phyloP scores from a whole-genome alignment of 1,140 invertebrate species.

The Linepithema humile region DNA sequence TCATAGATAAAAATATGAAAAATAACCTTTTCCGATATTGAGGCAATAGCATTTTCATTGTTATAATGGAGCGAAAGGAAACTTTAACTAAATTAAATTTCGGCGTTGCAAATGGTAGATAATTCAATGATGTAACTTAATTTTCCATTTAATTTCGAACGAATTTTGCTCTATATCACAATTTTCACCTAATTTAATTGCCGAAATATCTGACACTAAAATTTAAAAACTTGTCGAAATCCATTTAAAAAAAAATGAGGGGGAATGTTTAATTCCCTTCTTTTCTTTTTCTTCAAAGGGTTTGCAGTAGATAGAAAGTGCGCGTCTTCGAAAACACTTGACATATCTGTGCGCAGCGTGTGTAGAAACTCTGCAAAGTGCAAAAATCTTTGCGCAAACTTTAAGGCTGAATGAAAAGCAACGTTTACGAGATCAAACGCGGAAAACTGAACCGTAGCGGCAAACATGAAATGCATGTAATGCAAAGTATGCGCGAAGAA shows the following conservation, averaged over 20 bases:
- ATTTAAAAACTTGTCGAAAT: not conserved
- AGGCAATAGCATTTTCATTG: not conserved
- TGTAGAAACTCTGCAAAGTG: not conserved
- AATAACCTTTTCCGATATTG: not conserved
- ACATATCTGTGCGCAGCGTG: not conserved
- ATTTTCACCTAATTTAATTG: not conserved
- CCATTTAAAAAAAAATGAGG: not conserved
- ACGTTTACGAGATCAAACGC: constrained; percentile 12
- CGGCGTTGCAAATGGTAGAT: not conserved
- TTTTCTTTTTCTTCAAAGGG: no score
- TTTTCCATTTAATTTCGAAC: not conserved
- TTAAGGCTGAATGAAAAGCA: constrained; percentile 18
- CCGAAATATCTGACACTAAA: not conserved
- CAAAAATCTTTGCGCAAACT: constrained; percentile 33
- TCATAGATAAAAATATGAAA: not conserved
- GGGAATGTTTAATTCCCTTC: no score
- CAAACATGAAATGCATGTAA: constrained; percentile 7
- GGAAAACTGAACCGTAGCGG: not conserved
- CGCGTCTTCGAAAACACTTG: constrained; percentile 2
- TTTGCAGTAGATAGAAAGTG: not conserved
- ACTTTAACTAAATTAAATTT: constrained; percentile 3
- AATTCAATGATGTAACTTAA: not conserved
- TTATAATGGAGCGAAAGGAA: not conserved
- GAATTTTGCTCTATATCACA: not conserved
- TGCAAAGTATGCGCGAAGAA: not conserved